These are phyloP conservation scores for Aphrophora alni DNA, from an alignment of 2,888 invertebrate species.

Conservation along the genomic window DNA sequence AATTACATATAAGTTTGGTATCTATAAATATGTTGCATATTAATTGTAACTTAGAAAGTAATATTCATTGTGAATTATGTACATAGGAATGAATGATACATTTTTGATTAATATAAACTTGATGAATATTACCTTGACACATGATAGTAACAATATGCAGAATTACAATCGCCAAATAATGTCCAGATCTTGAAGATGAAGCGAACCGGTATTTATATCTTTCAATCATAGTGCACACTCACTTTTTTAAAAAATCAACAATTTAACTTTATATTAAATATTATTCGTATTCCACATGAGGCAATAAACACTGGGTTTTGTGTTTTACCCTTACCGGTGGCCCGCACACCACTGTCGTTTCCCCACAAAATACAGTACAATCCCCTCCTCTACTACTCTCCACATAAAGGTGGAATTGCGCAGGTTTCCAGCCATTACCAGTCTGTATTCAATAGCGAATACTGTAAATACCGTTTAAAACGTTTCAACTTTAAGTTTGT, in stretches of 20 bases:
- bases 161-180: neutral
- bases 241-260: neutral
- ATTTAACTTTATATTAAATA: neutral
- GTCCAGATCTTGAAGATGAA: neutral
- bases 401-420: neutral
- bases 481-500: neutral
- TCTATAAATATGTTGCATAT: too few species aligned
- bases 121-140: neutral
- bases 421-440: neutral
- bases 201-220: neutral
- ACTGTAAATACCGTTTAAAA: neutral
- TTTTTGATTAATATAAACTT: neutral
- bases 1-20: too few species aligned
- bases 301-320: neutral
- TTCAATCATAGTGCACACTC: neutral
- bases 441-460: neutral
- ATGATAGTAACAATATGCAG: neutral
- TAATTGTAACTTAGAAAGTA: too few species aligned
- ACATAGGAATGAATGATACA: too few species aligned
- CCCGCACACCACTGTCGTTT: neutral
- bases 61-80: too few species aligned
- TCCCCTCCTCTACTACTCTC: neutral
- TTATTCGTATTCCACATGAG: neutral
- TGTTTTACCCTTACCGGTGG: neutral
- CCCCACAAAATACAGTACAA: neutral